Base-by-base conservation (phyloP, 2,888 invertebrate species). In the Abrostola triplasia region DNA sequence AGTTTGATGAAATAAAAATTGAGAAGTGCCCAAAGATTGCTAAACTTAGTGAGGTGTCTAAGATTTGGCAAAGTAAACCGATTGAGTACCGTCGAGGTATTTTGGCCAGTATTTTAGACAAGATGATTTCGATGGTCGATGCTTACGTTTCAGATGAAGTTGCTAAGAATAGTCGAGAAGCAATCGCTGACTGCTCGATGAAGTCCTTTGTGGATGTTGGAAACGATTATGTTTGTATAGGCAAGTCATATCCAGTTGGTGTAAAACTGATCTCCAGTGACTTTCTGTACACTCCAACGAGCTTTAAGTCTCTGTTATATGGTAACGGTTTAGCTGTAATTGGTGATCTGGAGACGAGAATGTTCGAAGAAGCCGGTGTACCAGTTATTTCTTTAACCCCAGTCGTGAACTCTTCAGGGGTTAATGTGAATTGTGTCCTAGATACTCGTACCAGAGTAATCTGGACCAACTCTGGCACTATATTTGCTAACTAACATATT, bases 401-500 rank as follows among this genome's bases (percentile, higher is more conserved):
- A 0, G 11, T n/a, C 0, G 0, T 0, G 0, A 9, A 11, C 2
- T 12, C 35, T 36, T 35, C 44, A 4, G 0, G 11, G 12, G 8
- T 52, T 41, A 5, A 11, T 8, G 0, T 1, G 7, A 41, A n/a
- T 7, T 0, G 0, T 0, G 7, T 0, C 0, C 0, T 0, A 11
- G 5, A 36, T 42, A 35, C 44, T 48, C 2, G 2, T 5, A 42
- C 36, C 9, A 85, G 77, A 71, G 73, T 81, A 0, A 69, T 87
- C 44, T 84, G 82, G 75, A 79, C 80, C 0, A 86, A 76, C 62
- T 82, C 77, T 0, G 89, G 86, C n/a, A 87, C 89, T 0, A 83
- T 82, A 38, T 87, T 87, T 73, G 85, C 88, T 0, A 88, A 89
- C 47, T 83, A 41, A 81, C 50, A 40, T 0, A 11, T 7, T 10